Conservation (phyloP, 1,140 invertebrate genomes). For the Schlechtendalia chinensis region DNA sequence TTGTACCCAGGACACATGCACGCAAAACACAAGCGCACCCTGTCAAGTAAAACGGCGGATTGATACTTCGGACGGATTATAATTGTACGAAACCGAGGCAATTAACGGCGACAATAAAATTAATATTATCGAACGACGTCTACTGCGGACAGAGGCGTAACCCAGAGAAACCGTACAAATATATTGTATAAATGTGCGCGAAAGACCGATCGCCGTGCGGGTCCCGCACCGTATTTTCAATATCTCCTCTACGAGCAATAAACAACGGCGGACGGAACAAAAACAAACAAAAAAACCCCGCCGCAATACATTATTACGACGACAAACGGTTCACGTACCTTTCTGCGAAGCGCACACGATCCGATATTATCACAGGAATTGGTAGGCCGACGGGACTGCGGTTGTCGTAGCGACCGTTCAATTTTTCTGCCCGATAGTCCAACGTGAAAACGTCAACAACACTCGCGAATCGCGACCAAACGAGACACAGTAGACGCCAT, state of each 20-base stretch:
- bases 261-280: neutral
- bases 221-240: neutral
- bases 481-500: constrained; percentile 43
- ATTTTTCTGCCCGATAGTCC: neutral
- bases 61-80: too few relatives aligned
- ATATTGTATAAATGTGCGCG: too few relatives aligned
- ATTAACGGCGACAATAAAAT: too few relatives aligned
- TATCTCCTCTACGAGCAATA: neutral
- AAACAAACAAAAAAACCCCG: neutral
- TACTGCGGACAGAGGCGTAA: too few relatives aligned
- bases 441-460: constrained; percentile 30
- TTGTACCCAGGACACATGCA: too few relatives aligned
- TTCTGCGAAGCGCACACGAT: neutral
- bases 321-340: constrained; percentile 3
- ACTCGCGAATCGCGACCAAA: constrained; percentile 35
- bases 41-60: neutral
- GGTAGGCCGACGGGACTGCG: neutral
- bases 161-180: too few relatives aligned
- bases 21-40: neutral
- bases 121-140: too few relatives aligned
- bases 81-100: too few relatives aligned
- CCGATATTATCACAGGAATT: constrained; percentile 37
- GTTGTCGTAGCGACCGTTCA: neutral
- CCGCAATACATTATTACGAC: neutral
- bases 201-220: too few relatives aligned